phyloP scores from a whole-genome alignment of 2,113 vertebrate genomes.

The Ia io region DNA sequence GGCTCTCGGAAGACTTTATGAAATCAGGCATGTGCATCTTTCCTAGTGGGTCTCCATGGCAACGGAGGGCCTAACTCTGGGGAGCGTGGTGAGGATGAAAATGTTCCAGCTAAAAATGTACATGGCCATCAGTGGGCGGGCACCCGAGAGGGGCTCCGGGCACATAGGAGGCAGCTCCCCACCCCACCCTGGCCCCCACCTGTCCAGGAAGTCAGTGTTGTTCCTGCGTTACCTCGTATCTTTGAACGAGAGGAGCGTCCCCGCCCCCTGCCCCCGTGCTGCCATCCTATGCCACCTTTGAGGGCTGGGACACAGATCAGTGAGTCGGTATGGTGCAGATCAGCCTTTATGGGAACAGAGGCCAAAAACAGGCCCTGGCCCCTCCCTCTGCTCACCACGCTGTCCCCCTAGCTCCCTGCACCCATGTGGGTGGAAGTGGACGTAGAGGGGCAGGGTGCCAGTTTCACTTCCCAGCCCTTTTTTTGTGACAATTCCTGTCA shows the following conservation, averaged over 20 bases:
- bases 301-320: neutral
- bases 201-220: neutral
- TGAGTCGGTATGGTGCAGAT: neutral
- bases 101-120: slow-evolving; percentile 85
- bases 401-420: neutral
- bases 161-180: slow-evolving; percentile 74
- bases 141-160: slow-evolving; percentile 74
- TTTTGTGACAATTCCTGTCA: neutral
- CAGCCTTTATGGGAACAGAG: neutral
- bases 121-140: slow-evolving; percentile 81
- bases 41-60: slow-evolving; percentile 84
- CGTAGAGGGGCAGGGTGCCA: neutral
- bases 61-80: slow-evolving; percentile 83
- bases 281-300: neutral
- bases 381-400: neutral
- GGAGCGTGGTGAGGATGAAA: slow-evolving; percentile 73
- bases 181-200: neutral
- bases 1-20: slow-evolving; percentile 75
- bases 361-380: neutral
- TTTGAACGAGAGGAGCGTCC: neutral
- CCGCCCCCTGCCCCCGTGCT: accelerated
- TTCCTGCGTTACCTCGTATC: neutral
- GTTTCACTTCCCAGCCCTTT: slow-evolving; percentile 4
- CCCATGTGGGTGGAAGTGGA: neutral
- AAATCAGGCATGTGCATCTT: slow-evolving; percentile 80